Evolutionary conservation across 2,888 invertebrate species (phyloP), one percentile per base, ranked within the genome.

Genomic region (Mesorhabditis spiculigera): DNA sequence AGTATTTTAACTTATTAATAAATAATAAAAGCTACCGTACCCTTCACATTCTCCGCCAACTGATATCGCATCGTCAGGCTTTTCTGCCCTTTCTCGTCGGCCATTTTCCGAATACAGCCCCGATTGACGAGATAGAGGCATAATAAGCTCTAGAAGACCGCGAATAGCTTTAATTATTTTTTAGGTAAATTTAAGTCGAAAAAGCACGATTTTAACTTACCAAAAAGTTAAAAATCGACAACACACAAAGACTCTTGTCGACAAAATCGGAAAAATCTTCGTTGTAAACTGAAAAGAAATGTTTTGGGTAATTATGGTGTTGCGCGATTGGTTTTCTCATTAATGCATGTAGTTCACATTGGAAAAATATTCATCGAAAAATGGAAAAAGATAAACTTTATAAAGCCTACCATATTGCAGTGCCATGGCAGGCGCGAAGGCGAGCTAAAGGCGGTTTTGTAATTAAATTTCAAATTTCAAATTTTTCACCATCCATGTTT

Each of bases 21-120:
- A 10, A 10, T 50, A 13, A 13, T 50, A 50, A 13, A 13, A 13
- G 2, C 8, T 13, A 50, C 8, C 8, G 8, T 50, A 50, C 58
- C 58, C n/a, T 50, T 50, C 58, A 50, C 58, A 50, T 50, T 50
- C 58, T 50, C 58, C 10, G 58, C 58, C 58, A 50, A 50, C 58
- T 50, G 58, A n/a, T 50, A 50, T 50, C 58, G 8, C 58, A 50
- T 50, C n/a, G 58, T 13, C 10, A 50, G 58, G n/a, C 28, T 28
- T 28, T 50, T 50, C 58, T 10, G n/a, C 10, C 8, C 1, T 13
- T 50, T 50, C 58, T 10, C 58, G n/a, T 50, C 10, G 8, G 58
- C 8, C 8, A 10, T 13, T n/a, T 50, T 50, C n/a, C 58, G 58
- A 50, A 50, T 50, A n/a, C 8, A 50, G n/a, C n/a, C 8, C 8